Evolutionary conservation across 2,888 invertebrate genomes (phyloP).

Genomic region (Lithophane socia): DNA sequence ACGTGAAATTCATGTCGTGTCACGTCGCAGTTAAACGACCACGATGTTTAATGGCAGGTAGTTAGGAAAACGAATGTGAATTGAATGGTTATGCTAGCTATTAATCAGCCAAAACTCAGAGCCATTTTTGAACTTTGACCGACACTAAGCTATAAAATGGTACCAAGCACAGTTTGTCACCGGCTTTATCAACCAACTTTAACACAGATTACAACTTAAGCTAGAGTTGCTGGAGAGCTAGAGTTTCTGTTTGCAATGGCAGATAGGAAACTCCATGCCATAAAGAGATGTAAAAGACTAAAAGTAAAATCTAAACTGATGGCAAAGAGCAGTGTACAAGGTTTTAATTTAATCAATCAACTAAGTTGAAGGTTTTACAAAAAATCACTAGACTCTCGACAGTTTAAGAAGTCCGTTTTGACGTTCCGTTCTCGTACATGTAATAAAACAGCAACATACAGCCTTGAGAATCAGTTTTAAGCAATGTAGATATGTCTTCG

Average conservation of each 20-base stretch:
- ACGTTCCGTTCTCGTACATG: no score
- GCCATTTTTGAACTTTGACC: background rate
- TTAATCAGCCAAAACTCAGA: background rate
- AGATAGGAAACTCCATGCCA: background rate
- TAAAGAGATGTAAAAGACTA: background rate
- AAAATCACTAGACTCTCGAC: no score
- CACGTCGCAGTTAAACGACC: background rate
- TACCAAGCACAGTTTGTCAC: background rate
- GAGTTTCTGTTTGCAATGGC: background rate
- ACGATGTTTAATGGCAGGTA: conserved; percentile 9
- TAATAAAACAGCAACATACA: no score
- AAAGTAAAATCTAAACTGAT: background rate
- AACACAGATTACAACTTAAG: background rate
- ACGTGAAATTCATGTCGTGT: conserved; percentile 13
- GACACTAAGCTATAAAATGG: background rate
- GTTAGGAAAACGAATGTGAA: background rate
- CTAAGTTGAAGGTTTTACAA: no score
- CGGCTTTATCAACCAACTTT: background rate
- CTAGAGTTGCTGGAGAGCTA: no score
- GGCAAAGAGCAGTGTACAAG: background rate
- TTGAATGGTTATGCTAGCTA: conserved; percentile 8
- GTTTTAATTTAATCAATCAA: background rate
- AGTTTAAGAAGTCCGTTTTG: no score
- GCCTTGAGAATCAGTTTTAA: no score
- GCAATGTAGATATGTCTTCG: no score